Evolutionary conservation across 2,113 vertebrate genomes (phyloP).

Genomic region (Semicossyphus pulcher): DNA sequence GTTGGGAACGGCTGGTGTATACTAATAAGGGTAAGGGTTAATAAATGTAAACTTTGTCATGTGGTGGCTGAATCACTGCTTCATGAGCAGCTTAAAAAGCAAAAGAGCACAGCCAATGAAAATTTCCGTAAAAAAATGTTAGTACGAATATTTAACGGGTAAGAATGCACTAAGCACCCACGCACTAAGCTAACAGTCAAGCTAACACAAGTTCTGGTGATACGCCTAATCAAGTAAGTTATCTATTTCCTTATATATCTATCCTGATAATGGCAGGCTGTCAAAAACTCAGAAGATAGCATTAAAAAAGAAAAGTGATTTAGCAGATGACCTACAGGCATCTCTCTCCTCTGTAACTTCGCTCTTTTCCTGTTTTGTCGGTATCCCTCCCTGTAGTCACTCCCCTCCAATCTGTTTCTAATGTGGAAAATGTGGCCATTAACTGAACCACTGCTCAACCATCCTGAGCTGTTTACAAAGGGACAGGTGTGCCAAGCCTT

Average conservation of each 20-base stretch:
- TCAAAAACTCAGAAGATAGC: conserved; percentile 16
- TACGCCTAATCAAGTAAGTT: neutral
- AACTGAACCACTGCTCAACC: conserved; percentile 42
- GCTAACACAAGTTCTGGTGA: neutral
- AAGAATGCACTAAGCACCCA: neutral
- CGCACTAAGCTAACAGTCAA: neutral
- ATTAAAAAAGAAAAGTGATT: conserved; percentile 26
- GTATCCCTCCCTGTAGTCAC: neutral
- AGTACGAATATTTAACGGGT: neutral
- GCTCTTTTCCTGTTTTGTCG: conserved; percentile 1
- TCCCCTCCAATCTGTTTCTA: conserved; percentile 17
- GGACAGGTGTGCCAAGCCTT: conserved; percentile 55
- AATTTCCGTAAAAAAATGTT: neutral
- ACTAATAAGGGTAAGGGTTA: too few relatives aligned
- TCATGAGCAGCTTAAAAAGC: neutral
- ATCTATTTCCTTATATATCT: conserved; percentile 8
- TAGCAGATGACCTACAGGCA: neutral
- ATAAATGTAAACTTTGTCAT: too few relatives aligned
- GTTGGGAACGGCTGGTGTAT: too few relatives aligned
- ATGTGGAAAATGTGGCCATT: conserved; percentile 54
- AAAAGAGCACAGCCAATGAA: neutral
- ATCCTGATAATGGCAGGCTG: too few relatives aligned
- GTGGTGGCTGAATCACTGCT: neutral
- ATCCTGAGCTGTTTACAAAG: conserved; percentile 56
- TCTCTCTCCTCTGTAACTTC: neutral